Conservation (phyloP, 2,113 vertebrate genomes). For the Grantiella picta region DNA sequence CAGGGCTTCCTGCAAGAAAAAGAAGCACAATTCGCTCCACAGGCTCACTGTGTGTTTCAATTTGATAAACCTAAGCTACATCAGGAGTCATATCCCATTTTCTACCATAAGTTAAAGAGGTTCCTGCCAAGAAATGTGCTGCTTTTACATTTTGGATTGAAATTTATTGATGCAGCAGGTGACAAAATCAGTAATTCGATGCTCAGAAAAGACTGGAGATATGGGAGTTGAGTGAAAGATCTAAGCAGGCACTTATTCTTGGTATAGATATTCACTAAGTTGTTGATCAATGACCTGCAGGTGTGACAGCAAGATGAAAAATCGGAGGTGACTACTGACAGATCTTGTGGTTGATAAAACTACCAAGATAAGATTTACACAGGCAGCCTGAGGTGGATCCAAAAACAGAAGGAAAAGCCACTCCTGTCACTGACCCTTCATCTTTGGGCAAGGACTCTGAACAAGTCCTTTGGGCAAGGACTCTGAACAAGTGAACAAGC, state of each 20-base stretch:
- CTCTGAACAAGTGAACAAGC: not conserved
- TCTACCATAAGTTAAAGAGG: not conserved
- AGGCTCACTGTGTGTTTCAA: not conserved
- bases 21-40: not conserved
- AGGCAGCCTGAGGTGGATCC: not conserved
- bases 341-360: not conserved
- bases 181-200: constrained; percentile 41
- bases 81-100: not conserved
- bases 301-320: constrained; percentile 4
- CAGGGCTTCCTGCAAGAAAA: not conserved
- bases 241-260: constrained; percentile 20
- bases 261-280: not conserved
- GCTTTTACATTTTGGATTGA: constrained; percentile 27
- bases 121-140: constrained; percentile 21
- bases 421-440: not conserved
- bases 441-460: not conserved
- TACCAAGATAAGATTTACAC: not conserved
- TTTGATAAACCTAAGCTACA: not conserved
- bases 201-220: not conserved
- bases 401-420: not conserved
- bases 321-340: not conserved
- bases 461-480: not conserved
- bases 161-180: constrained; percentile 60
- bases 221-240: not conserved
- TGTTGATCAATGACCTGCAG: constrained; percentile 39